Percentiles rank a stretch among this genome's conserved stretches.
phyloP scores from a whole-genome alignment of 2,113 vertebrate genomes.

The Rhinogobius similis region DNA sequence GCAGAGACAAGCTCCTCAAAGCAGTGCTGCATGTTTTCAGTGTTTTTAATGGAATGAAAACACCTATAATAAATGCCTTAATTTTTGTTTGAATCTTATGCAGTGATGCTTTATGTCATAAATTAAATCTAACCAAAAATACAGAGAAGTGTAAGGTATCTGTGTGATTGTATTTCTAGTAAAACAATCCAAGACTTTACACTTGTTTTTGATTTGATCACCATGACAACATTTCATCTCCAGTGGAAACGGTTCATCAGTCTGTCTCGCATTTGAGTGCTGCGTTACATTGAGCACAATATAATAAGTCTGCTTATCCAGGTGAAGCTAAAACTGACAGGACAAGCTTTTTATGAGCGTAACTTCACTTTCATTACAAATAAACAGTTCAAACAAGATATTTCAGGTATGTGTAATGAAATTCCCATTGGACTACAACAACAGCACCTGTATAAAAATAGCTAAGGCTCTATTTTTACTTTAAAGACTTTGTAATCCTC shows the following conservation, averaged over 20 bases:
- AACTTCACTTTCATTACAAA: not conserved
- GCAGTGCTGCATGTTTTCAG: no score
- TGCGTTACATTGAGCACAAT: not conserved
- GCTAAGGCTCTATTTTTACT: slow-evolving; percentile 24
- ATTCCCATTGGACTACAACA: slow-evolving; percentile 25
- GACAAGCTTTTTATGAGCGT: not conserved
- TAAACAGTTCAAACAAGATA: slow-evolving; percentile 22
- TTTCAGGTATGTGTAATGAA: slow-evolving; percentile 25
- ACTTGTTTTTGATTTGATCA: not conserved
- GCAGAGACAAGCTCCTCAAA: no score
- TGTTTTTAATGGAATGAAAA: no score
- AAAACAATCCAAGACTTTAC: not conserved
- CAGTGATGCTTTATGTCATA: no score
- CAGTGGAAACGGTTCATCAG: not conserved
- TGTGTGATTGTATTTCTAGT: not conserved
- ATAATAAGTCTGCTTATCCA: not conserved
- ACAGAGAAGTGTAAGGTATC: not conserved
- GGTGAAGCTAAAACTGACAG: not conserved
- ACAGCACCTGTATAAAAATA: slow-evolving; percentile 34
- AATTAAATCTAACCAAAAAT: not conserved
- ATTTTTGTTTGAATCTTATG: no score
- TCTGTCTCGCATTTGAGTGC: not conserved
- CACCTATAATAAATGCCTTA: no score
- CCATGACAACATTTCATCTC: not conserved
- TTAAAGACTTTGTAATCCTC: slow-evolving; percentile 9